Percentiles rank a stretch among this genome's conserved stretches.
phyloP scores from a whole-genome alignment of 2,888 invertebrate genomes.

The Gisinianus flammeolus region DNA sequence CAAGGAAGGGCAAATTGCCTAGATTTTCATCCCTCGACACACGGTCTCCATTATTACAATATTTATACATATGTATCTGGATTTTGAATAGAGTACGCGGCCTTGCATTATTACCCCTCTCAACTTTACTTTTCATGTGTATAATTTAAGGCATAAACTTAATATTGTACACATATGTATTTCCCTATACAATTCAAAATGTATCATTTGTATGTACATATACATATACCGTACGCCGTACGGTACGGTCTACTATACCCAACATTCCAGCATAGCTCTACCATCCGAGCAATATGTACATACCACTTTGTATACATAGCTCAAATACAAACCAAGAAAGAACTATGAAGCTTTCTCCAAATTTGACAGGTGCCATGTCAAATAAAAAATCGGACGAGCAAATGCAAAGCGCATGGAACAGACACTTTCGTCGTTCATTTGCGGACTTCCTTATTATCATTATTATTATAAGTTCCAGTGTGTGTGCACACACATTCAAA shows the following conservation, averaged over 20 bases:
- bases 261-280: too few species aligned
- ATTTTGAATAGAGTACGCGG: background rate
- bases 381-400: slow-evolving; percentile 15
- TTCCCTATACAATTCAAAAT: too few species aligned
- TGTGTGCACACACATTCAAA: background rate
- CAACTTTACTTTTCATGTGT: background rate
- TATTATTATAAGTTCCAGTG: background rate
- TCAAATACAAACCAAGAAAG: background rate
- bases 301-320: background rate
- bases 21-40: slow-evolving; percentile 4
- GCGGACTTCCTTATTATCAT: background rate
- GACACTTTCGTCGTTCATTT: background rate
- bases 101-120: slow-evolving; percentile 14
- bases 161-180: too few species aligned
- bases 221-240: too few species aligned
- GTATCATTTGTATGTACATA: too few species aligned
- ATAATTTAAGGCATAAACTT: too few species aligned
- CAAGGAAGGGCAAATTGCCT: slow-evolving; percentile 23
- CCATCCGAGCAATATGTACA: slow-evolving; percentile 8
- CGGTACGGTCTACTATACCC: too few species aligned
- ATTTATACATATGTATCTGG: background rate
- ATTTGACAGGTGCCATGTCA: slow-evolving; percentile 37
- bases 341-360: slow-evolving; percentile 19
- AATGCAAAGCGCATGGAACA: background rate
- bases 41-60: background rate